Evolutionary conservation across 2,113 vertebrate species (phyloP).

Genomic region (Glaucidium brasilianum): DNA sequence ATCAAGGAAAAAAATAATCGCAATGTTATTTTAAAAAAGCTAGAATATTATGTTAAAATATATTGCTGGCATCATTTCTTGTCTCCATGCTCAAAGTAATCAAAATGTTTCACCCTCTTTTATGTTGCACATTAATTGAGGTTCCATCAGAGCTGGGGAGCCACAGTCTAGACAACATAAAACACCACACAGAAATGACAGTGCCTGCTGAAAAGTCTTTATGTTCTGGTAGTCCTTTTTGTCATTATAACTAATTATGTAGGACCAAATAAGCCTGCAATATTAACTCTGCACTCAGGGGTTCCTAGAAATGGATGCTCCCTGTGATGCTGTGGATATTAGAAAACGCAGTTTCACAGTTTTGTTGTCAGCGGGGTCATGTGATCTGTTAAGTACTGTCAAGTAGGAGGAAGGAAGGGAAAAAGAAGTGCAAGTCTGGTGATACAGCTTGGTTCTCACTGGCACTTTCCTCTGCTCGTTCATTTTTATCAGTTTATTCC

Average conservation of each 20-base stretch:
- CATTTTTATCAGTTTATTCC: not conserved
- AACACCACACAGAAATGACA: constrained; percentile 24
- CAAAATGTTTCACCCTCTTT: constrained; percentile 31
- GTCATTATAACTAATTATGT: constrained; percentile 60
- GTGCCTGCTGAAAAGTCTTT: constrained; percentile 42
- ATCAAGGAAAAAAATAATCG: not conserved
- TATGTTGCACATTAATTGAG: constrained; percentile 24
- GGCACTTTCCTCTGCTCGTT: not conserved
- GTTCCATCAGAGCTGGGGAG: not conserved
- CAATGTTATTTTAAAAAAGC: not conserved
- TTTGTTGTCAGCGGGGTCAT: constrained; percentile 17
- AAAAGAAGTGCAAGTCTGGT: not conserved
- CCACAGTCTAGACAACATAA: constrained; percentile 34
- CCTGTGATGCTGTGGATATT: constrained; percentile 45
- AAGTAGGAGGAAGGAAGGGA: not conserved
- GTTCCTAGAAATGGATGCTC: constrained; percentile 52
- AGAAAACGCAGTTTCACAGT: constrained; percentile 48
- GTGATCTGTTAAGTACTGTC: constrained; percentile 29
- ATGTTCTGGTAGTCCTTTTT: constrained; percentile 40
- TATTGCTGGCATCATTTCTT: not conserved
- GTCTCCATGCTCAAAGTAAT: not conserved
- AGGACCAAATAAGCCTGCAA: constrained; percentile 22
- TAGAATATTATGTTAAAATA: not conserved
- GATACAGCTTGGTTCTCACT: not conserved
- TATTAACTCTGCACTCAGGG: constrained; percentile 50